Evolutionary conservation across 2,113 vertebrate species (phyloP).

Genomic region (Isurus oxyrinchus): DNA sequence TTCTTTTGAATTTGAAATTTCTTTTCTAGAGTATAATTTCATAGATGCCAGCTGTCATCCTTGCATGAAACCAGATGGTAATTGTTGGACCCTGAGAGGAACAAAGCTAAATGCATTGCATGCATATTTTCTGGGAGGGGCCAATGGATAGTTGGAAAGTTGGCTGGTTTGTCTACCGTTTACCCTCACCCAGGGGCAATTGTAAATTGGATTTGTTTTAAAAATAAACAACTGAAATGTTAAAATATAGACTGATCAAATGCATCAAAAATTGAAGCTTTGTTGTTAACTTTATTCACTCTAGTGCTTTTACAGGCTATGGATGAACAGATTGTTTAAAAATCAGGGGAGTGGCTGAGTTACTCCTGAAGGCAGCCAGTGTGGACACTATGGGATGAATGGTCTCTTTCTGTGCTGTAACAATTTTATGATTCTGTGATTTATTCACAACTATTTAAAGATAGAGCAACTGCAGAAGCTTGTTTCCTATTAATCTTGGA

Average conservation of each 20-base stretch:
- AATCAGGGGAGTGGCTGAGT: not conserved
- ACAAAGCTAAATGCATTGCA: not conserved
- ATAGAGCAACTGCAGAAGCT: not conserved
- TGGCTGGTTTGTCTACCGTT: not conserved
- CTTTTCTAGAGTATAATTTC: not conserved
- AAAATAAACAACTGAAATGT: not conserved
- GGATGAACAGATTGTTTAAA: not conserved
- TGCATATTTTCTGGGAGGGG: not conserved
- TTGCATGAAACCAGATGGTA: not conserved
- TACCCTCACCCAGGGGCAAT: not conserved
- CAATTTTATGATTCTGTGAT: not conserved
- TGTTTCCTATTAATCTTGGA: not conserved
- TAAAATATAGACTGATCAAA: not conserved
- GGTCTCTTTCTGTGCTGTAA: too few relatives aligned
- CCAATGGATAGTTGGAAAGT: not conserved
- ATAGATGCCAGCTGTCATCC: not conserved
- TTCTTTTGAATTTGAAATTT: not conserved
- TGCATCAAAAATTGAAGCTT: not conserved
- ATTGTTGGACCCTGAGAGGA: not conserved
- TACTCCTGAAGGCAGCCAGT: not conserved
- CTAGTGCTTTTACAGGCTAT: not conserved
- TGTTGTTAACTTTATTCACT: not conserved
- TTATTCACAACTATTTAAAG: not conserved
- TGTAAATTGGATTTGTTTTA: not conserved
- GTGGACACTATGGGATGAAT: not conserved